Percentiles rank a stretch among this genome's conserved stretches.
Evolutionary conservation across 2,888 invertebrate species (phyloP).

Genomic region (Tetheella fluctuosa): DNA sequence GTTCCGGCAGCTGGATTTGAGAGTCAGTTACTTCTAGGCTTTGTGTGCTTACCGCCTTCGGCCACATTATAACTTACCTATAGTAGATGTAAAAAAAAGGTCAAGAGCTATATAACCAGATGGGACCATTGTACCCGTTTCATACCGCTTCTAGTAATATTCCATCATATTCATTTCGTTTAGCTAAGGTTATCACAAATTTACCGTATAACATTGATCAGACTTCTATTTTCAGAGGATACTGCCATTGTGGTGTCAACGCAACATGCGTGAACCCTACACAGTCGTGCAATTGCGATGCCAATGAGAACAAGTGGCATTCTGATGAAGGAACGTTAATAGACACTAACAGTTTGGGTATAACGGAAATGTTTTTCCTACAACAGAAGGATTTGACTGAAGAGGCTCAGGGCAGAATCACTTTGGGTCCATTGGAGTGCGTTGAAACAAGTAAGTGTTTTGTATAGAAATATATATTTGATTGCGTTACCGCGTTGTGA

Average conservation of each 20-base stretch:
- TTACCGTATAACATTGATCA: too few relatives aligned
- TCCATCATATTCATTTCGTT: too few relatives aligned
- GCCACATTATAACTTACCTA: too few relatives aligned
- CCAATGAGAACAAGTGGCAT: constrained; percentile 93
- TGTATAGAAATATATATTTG: background rate
- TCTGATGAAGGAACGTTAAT: constrained; percentile 94
- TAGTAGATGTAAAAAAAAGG: too few relatives aligned
- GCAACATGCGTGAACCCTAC: constrained; percentile 92
- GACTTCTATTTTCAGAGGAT: constrained; percentile 81
- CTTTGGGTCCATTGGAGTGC: constrained; percentile 95
- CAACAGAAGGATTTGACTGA: constrained; percentile 93
- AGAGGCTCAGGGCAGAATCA: constrained; percentile 94
- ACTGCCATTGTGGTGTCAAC: constrained; percentile 90
- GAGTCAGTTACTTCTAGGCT: too few relatives aligned
- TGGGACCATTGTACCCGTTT: too few relatives aligned
- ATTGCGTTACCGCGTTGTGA: background rate
- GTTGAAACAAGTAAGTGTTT: constrained; percentile 94
- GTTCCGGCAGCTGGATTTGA: too few relatives aligned
- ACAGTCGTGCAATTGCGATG: constrained; percentile 96
- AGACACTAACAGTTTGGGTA: constrained; percentile 91
- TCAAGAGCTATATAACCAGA: too few relatives aligned
- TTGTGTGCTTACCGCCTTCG: too few relatives aligned
- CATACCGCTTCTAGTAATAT: background rate
- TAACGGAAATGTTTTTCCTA: constrained; percentile 95
- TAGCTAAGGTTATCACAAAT: too few relatives aligned